phyloP scores from a whole-genome alignment of 2,113 vertebrate species.

The Coptodon rendalli region DNA sequence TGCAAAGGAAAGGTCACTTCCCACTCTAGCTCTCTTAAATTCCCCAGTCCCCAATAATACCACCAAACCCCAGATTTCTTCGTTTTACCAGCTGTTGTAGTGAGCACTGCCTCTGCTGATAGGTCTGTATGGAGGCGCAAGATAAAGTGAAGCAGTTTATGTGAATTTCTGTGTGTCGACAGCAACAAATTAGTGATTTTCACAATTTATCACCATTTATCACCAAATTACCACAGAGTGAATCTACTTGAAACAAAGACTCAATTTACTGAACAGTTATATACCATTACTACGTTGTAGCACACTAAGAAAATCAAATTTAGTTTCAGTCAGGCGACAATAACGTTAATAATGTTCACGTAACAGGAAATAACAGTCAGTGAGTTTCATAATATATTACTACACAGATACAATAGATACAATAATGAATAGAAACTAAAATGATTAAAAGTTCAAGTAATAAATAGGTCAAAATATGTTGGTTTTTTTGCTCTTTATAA shows the following conservation, averaged over 20 bases:
- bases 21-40: background rate
- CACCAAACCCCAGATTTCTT: slow-evolving; percentile 46
- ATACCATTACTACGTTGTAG: background rate
- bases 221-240: background rate
- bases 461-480: background rate
- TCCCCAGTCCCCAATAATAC: background rate
- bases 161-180: background rate
- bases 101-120: slow-evolving; percentile 1
- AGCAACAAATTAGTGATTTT: background rate
- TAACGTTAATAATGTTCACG: background rate
- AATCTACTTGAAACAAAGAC: background rate
- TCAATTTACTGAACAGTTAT: background rate
- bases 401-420: background rate
- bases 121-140: background rate
- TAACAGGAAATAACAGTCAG: background rate
- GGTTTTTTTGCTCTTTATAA: background rate
- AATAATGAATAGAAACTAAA: background rate
- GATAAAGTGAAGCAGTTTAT: background rate
- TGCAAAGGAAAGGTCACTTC: slow-evolving; percentile 1
- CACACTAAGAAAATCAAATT: background rate
- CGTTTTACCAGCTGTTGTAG: slow-evolving; percentile 40
- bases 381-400: background rate
- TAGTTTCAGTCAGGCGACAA: background rate
- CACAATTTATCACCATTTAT: background rate
- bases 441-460: background rate